Percentiles rank a stretch among this genome's conserved stretches.
Conservation (phyloP, 2,113 vertebrate genomes). For the Clarias gariepinus region DNA sequence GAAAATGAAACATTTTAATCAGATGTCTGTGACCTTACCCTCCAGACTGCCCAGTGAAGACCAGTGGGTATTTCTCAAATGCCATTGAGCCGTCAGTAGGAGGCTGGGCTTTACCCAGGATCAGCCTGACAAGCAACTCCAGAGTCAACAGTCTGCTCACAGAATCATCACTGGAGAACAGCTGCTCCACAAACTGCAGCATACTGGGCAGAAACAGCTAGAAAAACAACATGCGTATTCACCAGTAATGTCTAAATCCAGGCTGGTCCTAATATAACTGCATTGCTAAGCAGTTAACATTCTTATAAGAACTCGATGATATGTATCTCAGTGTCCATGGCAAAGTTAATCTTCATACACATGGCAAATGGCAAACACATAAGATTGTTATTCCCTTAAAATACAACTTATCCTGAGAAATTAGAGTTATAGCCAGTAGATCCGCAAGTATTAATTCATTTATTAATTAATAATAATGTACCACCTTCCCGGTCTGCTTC, state of each 20-base stretch:
- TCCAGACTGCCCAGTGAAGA: conserved; percentile 73
- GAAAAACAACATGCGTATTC: neutral
- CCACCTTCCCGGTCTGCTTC: too few relatives aligned
- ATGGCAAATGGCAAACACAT: neutral
- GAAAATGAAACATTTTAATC: neutral
- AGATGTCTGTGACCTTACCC: conserved; percentile 68
- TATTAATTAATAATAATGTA: neutral
- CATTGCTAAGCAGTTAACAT: neutral
- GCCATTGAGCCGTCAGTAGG: conserved; percentile 88
- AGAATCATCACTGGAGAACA: conserved; percentile 70
- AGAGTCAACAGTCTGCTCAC: conserved; percentile 68
- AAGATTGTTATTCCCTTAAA: neutral
- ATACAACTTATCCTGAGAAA: too few relatives aligned
- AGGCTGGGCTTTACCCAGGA: conserved; percentile 89
- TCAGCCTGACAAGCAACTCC: conserved; percentile 81
- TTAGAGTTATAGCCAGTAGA: too few relatives aligned
- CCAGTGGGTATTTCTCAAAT: conserved; percentile 91
- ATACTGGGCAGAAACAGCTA: conserved; percentile 88
- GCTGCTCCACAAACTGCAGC: conserved; percentile 76
- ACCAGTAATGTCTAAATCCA: neutral
- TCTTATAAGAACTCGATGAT: neutral
- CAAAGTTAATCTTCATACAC: too few relatives aligned
- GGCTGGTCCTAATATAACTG: neutral
- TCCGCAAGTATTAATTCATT: neutral
- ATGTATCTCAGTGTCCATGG: neutral